Percentiles rank a stretch among this genome's conserved stretches.
Conservation (phyloP, 2,113 vertebrate genomes). For the Gobio gobio region DNA sequence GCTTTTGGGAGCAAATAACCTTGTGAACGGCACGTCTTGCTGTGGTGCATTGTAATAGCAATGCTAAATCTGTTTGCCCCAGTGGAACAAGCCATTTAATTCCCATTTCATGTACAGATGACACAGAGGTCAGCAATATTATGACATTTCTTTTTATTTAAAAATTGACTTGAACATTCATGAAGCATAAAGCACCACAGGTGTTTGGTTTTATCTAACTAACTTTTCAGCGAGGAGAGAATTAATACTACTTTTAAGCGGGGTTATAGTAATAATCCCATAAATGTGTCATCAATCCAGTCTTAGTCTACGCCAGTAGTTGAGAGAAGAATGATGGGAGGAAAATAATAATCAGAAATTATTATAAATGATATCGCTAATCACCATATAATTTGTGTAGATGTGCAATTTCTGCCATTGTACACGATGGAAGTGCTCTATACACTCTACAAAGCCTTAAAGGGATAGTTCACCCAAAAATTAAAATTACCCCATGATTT, state of each 20-base stretch:
- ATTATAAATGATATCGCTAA: conserved; percentile 3
- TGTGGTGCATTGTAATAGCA: not conserved
- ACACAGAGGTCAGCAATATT: conserved; percentile 1
- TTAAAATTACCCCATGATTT: too few species aligned
- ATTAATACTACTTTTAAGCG: conserved; percentile 16
- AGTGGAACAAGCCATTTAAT: conserved; percentile 3
- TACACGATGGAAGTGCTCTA: not conserved
- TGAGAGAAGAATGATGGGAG: not conserved
- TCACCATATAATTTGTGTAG: not conserved
- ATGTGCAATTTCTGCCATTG: not conserved
- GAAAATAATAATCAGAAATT: not conserved
- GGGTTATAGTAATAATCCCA: conserved; percentile 39
- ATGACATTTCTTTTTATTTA: not conserved
- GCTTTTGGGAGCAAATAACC: conserved; percentile 10
- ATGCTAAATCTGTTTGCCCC: conserved; percentile 17
- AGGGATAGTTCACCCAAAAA: not conserved
- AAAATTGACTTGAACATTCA: not conserved
- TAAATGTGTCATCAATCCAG: conserved; percentile 19
- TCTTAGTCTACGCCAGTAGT: not conserved
- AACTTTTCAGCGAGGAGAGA: conserved; percentile 1
- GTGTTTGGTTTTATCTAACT: not conserved
- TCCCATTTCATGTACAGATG: conserved; percentile 5
- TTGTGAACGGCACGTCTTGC: conserved; percentile 7
- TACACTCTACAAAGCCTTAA: not conserved
- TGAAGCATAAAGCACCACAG: not conserved